Conservation (phyloP, 2,797 vertebrate species). For the Poeciliopsis infans region DNA sequence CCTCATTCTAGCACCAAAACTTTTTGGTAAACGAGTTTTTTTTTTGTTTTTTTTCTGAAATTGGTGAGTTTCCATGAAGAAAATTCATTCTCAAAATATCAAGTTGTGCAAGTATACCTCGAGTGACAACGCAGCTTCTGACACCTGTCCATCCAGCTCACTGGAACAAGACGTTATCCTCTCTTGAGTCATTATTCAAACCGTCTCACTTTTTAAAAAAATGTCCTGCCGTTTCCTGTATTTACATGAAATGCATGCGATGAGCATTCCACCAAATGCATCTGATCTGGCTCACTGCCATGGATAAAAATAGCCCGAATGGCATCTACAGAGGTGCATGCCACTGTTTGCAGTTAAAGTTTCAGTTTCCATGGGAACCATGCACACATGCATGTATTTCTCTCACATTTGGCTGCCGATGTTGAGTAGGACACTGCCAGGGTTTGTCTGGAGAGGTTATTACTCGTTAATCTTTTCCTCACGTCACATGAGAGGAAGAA, state of each 20-base stretch:
- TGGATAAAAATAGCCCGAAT: conserved; percentile 48
- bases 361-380: conserved; percentile 60
- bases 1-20: too few relatives aligned
- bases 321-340: conserved; percentile 10
- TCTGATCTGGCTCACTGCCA: conserved; percentile 35
- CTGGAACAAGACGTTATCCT: conserved; percentile 2
- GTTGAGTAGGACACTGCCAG: background rate
- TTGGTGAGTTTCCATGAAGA: too few relatives aligned
- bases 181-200: conserved; percentile 3
- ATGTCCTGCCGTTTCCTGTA: conserved; percentile 19
- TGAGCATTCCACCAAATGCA: conserved; percentile 24
- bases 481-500: background rate
- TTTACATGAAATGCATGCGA: conserved; percentile 24
- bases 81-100: too few relatives aligned
- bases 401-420: conserved; percentile 2
- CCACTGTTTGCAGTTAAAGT: conserved; percentile 48
- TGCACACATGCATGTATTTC: conserved; percentile 20
- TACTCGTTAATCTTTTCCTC: conserved; percentile 9
- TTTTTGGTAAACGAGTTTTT: too few relatives aligned
- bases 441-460: background rate
- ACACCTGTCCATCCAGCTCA: background rate
- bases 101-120: too few relatives aligned
- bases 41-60: too few relatives aligned
- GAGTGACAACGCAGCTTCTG: background rate
- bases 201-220: background rate